Evolutionary conservation across 2,113 vertebrate genomes (phyloP).

Genomic region (Scophthalmus maximus): DNA sequence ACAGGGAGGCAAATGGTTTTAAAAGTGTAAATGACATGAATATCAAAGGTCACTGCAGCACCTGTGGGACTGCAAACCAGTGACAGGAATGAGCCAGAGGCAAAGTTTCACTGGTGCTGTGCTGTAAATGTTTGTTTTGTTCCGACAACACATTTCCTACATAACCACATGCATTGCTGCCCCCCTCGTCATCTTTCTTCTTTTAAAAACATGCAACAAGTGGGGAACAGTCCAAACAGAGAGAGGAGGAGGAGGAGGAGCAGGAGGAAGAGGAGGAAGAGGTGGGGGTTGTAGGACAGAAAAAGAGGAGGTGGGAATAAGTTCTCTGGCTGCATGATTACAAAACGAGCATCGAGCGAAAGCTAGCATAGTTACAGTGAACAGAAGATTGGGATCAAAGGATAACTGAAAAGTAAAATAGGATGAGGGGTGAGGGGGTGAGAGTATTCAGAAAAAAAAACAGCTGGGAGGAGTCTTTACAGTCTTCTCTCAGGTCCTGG

Average conservation of each 20-base stretch:
- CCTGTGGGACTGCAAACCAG: constrained; percentile 17
- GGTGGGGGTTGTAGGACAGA: no score
- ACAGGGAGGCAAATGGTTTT: not conserved
- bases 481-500: constrained; percentile 46
- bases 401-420: constrained; percentile 66
- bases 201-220: constrained; percentile 86
- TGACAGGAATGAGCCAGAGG: constrained; percentile 45
- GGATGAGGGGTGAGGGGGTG: constrained; percentile 46
- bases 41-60: not conserved
- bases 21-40: not conserved
- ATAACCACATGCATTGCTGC: constrained; percentile 84
- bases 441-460: constrained; percentile 73
- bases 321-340: constrained; percentile 57
- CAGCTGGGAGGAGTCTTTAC: constrained; percentile 57
- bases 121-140: constrained; percentile 64
- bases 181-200: constrained; percentile 73
- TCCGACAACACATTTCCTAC: constrained; percentile 84
- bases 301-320: constrained; percentile 53
- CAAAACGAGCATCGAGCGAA: constrained; percentile 47
- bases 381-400: constrained; percentile 67
- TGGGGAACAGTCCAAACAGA: constrained; percentile 82
- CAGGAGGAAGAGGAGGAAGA: constrained; percentile 36
- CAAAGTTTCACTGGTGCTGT: constrained; percentile 32
- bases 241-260: constrained; percentile 40
- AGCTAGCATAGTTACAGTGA: constrained; percentile 63